Evolutionary conservation across 2,113 vertebrate genomes (phyloP).

Genomic region (Monarcha castaneiventris): DNA sequence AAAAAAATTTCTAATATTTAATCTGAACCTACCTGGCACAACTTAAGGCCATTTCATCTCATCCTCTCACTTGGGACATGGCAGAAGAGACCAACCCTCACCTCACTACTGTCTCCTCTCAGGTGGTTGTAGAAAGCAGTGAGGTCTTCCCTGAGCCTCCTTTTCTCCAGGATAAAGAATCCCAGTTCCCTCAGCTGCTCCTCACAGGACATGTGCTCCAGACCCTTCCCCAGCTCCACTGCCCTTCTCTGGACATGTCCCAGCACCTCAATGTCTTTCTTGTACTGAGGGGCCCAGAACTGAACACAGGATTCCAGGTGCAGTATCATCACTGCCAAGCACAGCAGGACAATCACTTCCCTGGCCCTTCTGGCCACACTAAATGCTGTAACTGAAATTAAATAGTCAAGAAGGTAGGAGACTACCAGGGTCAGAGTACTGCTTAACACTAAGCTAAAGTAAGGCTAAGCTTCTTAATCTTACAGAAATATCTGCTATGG

Average conservation of each 20-base stretch:
- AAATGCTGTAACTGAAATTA: background rate
- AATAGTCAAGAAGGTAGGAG: background rate
- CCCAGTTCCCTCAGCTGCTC: background rate
- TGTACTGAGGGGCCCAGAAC: background rate
- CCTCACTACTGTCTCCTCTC: background rate
- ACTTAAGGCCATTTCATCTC: background rate
- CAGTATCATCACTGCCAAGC: background rate
- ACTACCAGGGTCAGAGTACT: background rate
- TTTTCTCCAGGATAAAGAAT: background rate
- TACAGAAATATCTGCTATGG: background rate
- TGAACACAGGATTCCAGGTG: background rate
- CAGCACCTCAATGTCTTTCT: background rate
- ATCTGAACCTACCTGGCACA: background rate
- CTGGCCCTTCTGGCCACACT: background rate
- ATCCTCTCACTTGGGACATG: background rate
- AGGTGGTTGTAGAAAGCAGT: background rate
- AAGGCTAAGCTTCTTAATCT: background rate
- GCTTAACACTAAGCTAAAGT: background rate
- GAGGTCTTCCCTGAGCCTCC: background rate
- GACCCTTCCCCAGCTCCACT: rapidly evolving
- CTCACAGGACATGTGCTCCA: background rate
- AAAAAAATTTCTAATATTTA: background rate
- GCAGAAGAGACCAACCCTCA: background rate
- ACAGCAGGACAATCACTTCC: background rate
- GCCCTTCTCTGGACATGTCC: rapidly evolving